Evolutionary conservation across 1,140 invertebrate genomes (phyloP).

Genomic region (Drosophila littoralis): DNA sequence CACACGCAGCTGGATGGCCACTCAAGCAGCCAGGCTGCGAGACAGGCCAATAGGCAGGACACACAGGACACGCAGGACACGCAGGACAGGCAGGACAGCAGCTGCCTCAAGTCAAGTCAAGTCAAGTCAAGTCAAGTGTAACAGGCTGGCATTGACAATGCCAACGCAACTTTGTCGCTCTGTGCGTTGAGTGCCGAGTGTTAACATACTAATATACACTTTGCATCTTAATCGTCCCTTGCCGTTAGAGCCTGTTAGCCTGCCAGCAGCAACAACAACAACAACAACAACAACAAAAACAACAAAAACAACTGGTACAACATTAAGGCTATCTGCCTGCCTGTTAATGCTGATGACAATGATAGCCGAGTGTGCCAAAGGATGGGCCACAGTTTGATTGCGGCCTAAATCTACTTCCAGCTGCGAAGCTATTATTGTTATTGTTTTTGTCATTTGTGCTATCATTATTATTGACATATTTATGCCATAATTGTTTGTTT

Average conservation of each 20-base stretch:
- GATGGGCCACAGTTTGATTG: slow-evolving; percentile 21
- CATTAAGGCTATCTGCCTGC: not conserved
- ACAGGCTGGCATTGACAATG: slow-evolving; percentile 42
- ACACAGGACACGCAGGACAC: slow-evolving; percentile 15
- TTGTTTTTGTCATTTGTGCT: slow-evolving; percentile 23
- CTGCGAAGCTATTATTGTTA: slow-evolving; percentile 7
- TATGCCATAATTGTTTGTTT: slow-evolving; percentile 46
- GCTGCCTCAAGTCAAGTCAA: slow-evolving; percentile 48
- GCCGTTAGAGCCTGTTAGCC: slow-evolving; percentile 48
- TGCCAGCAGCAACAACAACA: slow-evolving; percentile 9
- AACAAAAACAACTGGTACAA: not conserved
- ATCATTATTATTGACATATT: slow-evolving; percentile 59
- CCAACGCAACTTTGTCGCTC: not conserved
- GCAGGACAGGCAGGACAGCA: slow-evolving; percentile 38
- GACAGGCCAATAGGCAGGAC: slow-evolving; percentile 3
- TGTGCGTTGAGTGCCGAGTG: slow-evolving; percentile 53
- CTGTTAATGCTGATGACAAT: slow-evolving; percentile 33
- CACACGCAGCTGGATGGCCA: slow-evolving; percentile 62
- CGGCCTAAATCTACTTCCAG: slow-evolving; percentile 35
- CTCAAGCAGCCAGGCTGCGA: slow-evolving; percentile 49
- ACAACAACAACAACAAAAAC: slow-evolving; percentile 1
- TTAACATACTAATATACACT: slow-evolving; percentile 81
- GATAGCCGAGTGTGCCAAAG: slow-evolving; percentile 19
- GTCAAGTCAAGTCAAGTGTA: slow-evolving; percentile 48
- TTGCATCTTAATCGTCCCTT: slow-evolving; percentile 77